Evolutionary conservation across 2,797 vertebrate species (phyloP), one percentile per base, ranked within the genome.

Genomic region (Odontamblyopus rebecca): DNA sequence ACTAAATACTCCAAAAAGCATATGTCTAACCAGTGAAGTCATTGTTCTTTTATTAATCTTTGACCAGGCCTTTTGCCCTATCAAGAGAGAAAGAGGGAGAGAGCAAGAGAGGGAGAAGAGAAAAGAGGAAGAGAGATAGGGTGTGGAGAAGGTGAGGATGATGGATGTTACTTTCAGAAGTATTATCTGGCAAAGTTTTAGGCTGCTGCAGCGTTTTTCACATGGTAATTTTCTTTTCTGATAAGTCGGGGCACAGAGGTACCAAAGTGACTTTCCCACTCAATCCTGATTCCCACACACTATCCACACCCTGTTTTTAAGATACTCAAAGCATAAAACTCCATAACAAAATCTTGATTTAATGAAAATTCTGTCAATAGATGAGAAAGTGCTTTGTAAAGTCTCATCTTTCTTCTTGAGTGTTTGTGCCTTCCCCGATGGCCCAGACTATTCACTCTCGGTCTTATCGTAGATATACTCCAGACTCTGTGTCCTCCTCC

Each of bases 161-260:
- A 86, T 86, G 70, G 75, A 87, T 86, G 77, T 72, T 82, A 60
- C 72, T 67, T 74, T 68, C 62, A 67, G 61, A 78, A 62, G 62
- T 72, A 78, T 86, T 83, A 82, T 82, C 77, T 79, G 77, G 73
- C 80, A 74, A 70, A 83, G 73, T 78, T 81, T 78, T 77, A 56
- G 78, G 69, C 73, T 71, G 61, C 74, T 63, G 67, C 27, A 0
- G 27, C 74, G 70, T 76, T 84, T 79, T 85, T 79, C 71, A 75
- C 70, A 79, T 70, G 61, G 82, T 84, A 80, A 79, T 87, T 82
- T 83, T 76, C 68, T 67, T 83, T 68, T 78, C 67, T 71, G 78
- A 82, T 75, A 75, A 82, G 67, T 75, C 60, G 27, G 15, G 59
- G 59, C 57, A 12, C 65, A 68, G 38, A 71, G 60, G 65, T 71